A percentile compares a stretch with the other conserved stretches of the same genome.
phyloP scores from a whole-genome alignment of 1,140 invertebrate genomes.

The Habropoda laboriosa region DNA sequence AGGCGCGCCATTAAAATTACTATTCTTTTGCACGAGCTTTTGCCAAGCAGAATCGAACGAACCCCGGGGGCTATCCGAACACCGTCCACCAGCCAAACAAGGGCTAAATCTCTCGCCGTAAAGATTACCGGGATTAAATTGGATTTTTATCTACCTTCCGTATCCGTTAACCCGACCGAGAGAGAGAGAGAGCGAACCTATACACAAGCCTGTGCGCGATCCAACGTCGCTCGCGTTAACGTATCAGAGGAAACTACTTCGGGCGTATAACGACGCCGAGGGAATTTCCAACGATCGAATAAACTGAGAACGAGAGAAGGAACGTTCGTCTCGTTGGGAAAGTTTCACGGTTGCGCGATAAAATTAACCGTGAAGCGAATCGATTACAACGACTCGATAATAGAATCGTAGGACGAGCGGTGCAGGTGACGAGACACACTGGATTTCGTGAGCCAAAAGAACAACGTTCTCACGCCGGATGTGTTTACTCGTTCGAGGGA shows the following conservation, averaged over 20 bases:
- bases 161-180: not conserved
- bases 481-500: conserved; percentile 59
- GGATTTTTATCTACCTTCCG: conserved; percentile 42
- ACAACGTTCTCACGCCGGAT: conserved; percentile 58
- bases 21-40: conserved; percentile 45
- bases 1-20: conserved; percentile 61
- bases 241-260: conserved; percentile 25
- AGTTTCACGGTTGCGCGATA: not conserved
- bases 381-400: conserved; percentile 5
- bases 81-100: not conserved
- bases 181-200: too few relatives aligned
- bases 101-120: conserved; percentile 31
- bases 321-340: not conserved
- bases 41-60: too few relatives aligned
- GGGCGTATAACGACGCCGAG: not conserved
- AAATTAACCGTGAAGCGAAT: conserved; percentile 14
- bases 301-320: not conserved
- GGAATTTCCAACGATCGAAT: not conserved
- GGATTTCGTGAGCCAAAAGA: not conserved
- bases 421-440: conserved; percentile 7
- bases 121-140: conserved; percentile 51
- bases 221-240: not conserved
- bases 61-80: not conserved
- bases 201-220: not conserved
- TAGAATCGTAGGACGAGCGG: not conserved